A percentile compares a stretch with the other conserved stretches of the same genome.
Conservation (phyloP, 2,888 invertebrate genomes). For the Pyralis farinalis region DNA sequence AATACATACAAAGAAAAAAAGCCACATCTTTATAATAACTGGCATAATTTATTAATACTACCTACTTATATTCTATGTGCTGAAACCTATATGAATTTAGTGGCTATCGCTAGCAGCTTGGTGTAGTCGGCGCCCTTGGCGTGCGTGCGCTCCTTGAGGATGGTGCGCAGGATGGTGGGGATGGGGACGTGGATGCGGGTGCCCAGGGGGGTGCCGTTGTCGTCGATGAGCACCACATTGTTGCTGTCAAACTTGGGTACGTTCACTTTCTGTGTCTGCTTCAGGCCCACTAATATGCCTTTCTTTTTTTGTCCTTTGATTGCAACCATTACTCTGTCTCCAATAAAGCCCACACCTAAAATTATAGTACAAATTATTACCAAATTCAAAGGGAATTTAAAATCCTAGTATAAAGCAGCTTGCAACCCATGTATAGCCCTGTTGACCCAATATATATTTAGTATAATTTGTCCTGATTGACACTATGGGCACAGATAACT, state of each 20-base stretch:
- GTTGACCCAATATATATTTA: too few species aligned
- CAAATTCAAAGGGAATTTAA: too few species aligned
- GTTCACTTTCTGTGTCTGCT: conserved; percentile 89
- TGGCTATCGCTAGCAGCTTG: conserved; percentile 94
- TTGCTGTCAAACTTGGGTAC: conserved; percentile 97
- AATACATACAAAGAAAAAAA: too few species aligned
- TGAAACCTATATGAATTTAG: conserved; percentile 87
- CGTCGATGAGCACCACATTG: conserved; percentile 97
- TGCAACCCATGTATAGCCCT: too few species aligned
- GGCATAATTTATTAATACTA: conserved; percentile 34
- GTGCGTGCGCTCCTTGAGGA: conserved; percentile 89
- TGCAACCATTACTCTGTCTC: conserved; percentile 95
- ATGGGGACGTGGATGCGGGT: conserved; percentile 97
- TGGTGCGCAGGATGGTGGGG: conserved; percentile 92
- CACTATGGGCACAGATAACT: too few species aligned
- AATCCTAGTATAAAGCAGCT: too few species aligned
- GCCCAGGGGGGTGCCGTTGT: conserved; percentile 96
- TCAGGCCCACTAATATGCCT: conserved; percentile 90
- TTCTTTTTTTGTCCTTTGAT: conserved; percentile 98
- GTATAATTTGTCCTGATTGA: too few species aligned
- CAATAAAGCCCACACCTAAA: conserved; percentile 79
- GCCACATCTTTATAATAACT: too few species aligned
- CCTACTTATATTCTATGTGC: conserved; percentile 18
- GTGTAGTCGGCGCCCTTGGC: conserved; percentile 95
- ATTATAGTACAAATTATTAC: too few species aligned